Evolutionary conservation across 2,888 invertebrate species (phyloP).

Genomic region (Eristalinus aeneus): DNA sequence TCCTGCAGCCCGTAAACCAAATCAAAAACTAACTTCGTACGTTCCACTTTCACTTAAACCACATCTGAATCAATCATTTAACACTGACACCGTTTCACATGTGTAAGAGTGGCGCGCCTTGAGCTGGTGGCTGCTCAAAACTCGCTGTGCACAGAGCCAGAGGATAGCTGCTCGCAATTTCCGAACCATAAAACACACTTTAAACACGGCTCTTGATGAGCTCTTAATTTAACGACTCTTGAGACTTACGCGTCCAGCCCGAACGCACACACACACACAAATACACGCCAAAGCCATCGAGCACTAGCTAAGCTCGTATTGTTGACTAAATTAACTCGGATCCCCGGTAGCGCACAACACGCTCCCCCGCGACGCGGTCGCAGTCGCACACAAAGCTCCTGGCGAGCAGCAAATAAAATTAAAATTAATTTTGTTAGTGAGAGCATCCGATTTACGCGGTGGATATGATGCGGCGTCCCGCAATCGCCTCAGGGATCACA

Average conservation of each 20-base stretch:
- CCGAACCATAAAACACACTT: slow-evolving; percentile 19
- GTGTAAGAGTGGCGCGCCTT: neutral
- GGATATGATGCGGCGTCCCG: slow-evolving; percentile 36
- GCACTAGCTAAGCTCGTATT: neutral
- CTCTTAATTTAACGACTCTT: slow-evolving; percentile 47
- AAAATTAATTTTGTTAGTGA: slow-evolving; percentile 62
- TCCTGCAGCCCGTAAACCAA: neutral
- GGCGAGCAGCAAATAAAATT: slow-evolving; percentile 42
- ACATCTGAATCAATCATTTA: slow-evolving; percentile 32
- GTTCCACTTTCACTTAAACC: slow-evolving; percentile 29
- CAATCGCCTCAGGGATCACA: slow-evolving; percentile 9
- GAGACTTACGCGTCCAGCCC: slow-evolving; percentile 31
- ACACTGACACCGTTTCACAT: slow-evolving; percentile 18
- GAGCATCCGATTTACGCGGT: slow-evolving; percentile 38
- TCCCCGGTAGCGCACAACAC: neutral
- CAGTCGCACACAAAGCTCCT: neutral
- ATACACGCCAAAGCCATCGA: slow-evolving; percentile 23
- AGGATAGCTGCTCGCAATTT: slow-evolving; percentile 31
- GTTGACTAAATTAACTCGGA: neutral
- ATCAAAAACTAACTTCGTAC: neutral
- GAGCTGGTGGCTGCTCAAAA: neutral
- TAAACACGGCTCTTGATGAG: slow-evolving; percentile 26
- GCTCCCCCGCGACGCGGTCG: neutral
- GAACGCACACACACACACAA: neutral
- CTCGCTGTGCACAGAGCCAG: neutral